Base-by-base conservation (phyloP, 2,888 invertebrate genomes). In the Acanthosepion pharaonis region DNA sequence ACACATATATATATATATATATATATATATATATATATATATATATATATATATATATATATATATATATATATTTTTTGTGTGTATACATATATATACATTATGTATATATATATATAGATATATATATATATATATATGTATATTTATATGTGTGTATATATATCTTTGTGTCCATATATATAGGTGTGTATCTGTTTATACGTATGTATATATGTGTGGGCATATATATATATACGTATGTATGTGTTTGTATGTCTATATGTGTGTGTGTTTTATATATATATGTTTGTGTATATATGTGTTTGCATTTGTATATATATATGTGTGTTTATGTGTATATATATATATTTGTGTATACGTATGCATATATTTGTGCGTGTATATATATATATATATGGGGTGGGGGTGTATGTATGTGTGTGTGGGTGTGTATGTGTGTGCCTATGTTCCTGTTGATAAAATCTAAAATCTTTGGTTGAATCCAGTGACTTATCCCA, bases 21-120 rank as follows among this genome's bases (percentile, higher is more conserved):
- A 5, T 18, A 5, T 91, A 91, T 18, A 91, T 33, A 91, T 18
- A 91, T 91, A 91, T 18, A 91, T 91, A 91, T 18, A 91, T 33
- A 91, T 91, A 11, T 91, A 91, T 18, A 91, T 33, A 91, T 91
- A 91, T 91, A 91, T 91, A 91, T 91, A 91, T 91, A 91, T 91
- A 5, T 33, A 91, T 91, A 91, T 33, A n/a, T n/a, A n/a, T n/a
- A n/a, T n/a, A n/a, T n/a, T n/a, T n/a, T n/a, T n/a, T n/a, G n/a
- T n/a, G n/a, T n/a, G n/a, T n/a, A n/a, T n/a, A n/a, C n/a, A n/a
- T 20, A 91, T 91, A 91, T 20, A 91, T 91, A 91, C 33, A 91
- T 33, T 42, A 91, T 91, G 20, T 91, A 91, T 91, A 91, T 33
- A 1, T 20, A 11, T 20, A 91, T 91, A 91, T 18, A 91, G 6